Percentiles rank a stretch among this genome's conserved stretches.
Evolutionary conservation across 2,797 vertebrate species (phyloP).

Genomic region (Telmatherina bonti): DNA sequence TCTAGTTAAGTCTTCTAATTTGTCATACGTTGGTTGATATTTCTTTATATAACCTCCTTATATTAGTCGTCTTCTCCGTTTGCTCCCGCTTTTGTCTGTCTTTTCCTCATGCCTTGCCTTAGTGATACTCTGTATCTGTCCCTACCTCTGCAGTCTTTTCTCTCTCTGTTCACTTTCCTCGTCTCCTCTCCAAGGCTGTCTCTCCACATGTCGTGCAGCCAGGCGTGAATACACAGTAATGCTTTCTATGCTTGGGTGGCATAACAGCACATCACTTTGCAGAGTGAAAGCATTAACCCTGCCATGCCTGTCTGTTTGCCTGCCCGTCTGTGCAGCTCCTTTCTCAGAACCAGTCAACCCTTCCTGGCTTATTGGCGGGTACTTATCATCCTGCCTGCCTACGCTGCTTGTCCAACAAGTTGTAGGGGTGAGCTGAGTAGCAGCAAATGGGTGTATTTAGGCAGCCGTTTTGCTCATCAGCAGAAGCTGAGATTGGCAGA

Average conservation of each 20-base stretch:
- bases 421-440: constrained; percentile 63
- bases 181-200: constrained; percentile 54
- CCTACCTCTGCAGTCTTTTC: constrained; percentile 32
- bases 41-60: constrained; percentile 14
- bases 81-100: constrained; percentile 35
- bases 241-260: constrained; percentile 84
- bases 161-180: constrained; percentile 55
- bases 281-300: constrained; percentile 80
- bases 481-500: constrained; percentile 60
- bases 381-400: constrained; percentile 57
- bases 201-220: constrained; percentile 73
- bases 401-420: constrained; percentile 72
- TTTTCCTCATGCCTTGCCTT: constrained; percentile 47
- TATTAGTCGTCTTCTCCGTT: constrained; percentile 7
- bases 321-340: constrained; percentile 59
- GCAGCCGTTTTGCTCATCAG: constrained; percentile 59
- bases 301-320: constrained; percentile 60
- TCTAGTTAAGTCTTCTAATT: constrained; percentile 46
- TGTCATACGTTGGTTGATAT: constrained; percentile 22
- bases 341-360: constrained; percentile 67
- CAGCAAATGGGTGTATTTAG: constrained; percentile 68
- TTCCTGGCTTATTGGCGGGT: constrained; percentile 61
- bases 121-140: constrained; percentile 45
- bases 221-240: constrained; percentile 83
- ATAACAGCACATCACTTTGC: constrained; percentile 83